These are phyloP conservation scores for Budorcas taxicolor DNA, from an alignment of 2,113 vertebrate species.

Conservation along the genomic window DNA sequence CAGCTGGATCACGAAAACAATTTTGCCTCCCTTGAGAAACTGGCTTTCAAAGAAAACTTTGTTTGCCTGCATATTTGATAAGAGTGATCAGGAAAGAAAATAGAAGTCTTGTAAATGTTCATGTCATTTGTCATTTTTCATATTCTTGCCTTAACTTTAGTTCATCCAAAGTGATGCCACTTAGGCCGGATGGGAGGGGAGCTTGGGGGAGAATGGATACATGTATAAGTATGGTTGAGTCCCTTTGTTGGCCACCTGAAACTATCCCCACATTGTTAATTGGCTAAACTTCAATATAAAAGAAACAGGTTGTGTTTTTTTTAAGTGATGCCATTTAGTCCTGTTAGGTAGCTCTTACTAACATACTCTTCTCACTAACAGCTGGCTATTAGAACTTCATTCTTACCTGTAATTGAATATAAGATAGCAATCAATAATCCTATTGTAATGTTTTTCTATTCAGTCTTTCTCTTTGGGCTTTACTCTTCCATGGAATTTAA, in stretches of 20 bases:
- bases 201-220: neutral
- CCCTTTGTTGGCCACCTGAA: neutral
- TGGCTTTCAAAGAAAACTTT: constrained; percentile 15
- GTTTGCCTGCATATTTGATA: constrained; percentile 7
- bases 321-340: neutral
- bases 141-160: neutral
- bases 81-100: neutral
- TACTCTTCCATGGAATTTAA: neutral
- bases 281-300: neutral
- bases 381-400: neutral
- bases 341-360: neutral
- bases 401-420: neutral
- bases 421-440: neutral
- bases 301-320: neutral
- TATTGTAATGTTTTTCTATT: neutral
- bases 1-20: constrained; percentile 22
- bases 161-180: neutral
- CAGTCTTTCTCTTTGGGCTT: neutral
- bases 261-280: neutral
- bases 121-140: neutral
- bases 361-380: neutral
- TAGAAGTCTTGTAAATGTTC: neutral
- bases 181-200: neutral
- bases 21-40: constrained; percentile 11
- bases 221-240: neutral